Base-by-base conservation (phyloP, 1,140 invertebrate genomes). In the Chelonus insularis region DNA sequence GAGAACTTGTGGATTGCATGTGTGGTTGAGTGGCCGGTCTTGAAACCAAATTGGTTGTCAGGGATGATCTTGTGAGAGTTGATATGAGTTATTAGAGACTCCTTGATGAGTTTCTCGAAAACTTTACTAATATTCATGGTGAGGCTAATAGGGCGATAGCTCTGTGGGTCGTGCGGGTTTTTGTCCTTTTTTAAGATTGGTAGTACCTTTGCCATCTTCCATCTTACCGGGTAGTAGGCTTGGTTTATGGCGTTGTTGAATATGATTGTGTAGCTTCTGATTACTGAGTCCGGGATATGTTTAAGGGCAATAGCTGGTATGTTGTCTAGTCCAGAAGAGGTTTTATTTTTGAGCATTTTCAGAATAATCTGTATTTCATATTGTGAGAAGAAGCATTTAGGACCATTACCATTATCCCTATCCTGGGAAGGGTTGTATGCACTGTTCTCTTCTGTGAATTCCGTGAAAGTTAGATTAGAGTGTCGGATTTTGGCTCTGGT, bases 121-220 rank as follows among this genome's bases (percentile, higher is more conserved):
- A 50, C 21, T 50, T 50, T 78, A n/a, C 68, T 67, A 18, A 56
- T 50, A 34, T 37, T 61, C 9, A 60, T 34, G 1, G 63, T 62
- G 2, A 68, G 50, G 52, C 64, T 68, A 3, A 74, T 71, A 0
- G 68, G 67, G 23, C 68, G 12, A 23, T 68, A 69, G 21, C 55
- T 56, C 4, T 16, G 9, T 6, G 70, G 60, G 7, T 62, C 12
- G 2, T n/a, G 7, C 1, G 57, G 16, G 2, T 57, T 32, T 67
- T 70, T 72, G 1, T 57, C 51, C 39, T 67, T 61, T 57, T 71
- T 72, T 0, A 52, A 48, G 0, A 74, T 50, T 1, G 64, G 60
- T 0, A 67, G 47, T 2, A 72, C 52, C 60, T 68, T 71, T 1
- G 65, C 63, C 18, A 3, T 39, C 65, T 71, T 72, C 63, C 60